Conservation (phyloP, 2,888 invertebrate species). For the Koerneria pararmatus region DNA sequence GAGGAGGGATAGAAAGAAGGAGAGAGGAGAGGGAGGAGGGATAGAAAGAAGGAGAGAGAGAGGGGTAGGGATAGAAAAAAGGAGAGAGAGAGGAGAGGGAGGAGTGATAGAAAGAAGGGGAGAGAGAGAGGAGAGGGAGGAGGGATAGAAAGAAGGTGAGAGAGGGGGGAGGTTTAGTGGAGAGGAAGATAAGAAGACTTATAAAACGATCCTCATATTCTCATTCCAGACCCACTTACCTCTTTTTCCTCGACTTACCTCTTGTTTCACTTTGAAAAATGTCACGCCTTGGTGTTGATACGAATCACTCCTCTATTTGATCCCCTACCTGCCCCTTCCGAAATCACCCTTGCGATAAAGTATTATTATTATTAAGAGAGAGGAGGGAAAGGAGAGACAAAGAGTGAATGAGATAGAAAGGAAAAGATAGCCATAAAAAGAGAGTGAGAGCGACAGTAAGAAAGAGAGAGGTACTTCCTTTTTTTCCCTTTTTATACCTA, state of each 20-base stretch:
- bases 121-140: constrained; percentile 4
- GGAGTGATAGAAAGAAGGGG: neutral
- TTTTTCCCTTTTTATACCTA: too few species aligned
- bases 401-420: neutral
- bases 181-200: neutral
- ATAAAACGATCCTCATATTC: too few species aligned
- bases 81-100: constrained; percentile 6
- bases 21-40: constrained; percentile 6
- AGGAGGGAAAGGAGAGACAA: neutral
- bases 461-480: too few species aligned
- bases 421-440: neutral
- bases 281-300: too few species aligned
- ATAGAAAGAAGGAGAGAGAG: constrained; percentile 2
- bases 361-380: neutral
- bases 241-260: too few species aligned
- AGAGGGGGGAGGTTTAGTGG: neutral
- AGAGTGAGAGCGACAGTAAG: neutral
- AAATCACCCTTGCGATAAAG: neutral
- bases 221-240: too few species aligned
- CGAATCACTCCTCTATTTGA: too few species aligned
- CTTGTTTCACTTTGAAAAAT: too few species aligned
- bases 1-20: neutral
- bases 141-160: neutral
- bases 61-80: neutral
- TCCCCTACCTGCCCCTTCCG: neutral